Conservation (phyloP, 2,797 vertebrate species). For the Lycodopsis pacificus region DNA sequence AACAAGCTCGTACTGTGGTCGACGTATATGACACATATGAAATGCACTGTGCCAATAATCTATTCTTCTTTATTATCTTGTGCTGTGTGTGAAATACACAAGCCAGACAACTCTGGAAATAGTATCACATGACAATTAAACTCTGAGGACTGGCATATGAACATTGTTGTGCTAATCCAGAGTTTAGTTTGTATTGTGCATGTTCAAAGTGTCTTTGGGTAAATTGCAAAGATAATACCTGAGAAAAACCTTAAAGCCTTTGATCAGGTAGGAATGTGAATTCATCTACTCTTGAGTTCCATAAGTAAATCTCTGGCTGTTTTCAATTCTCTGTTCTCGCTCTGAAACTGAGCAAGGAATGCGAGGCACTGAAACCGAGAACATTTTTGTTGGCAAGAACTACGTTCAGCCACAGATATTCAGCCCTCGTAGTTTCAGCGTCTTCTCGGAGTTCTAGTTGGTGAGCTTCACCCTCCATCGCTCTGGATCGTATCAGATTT, state of each 20-base stretch:
- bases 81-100: neutral
- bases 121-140: neutral
- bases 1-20: neutral
- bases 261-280: slow-evolving; percentile 48
- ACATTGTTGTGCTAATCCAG: neutral
- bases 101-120: neutral
- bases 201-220: neutral
- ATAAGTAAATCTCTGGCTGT: slow-evolving; percentile 67
- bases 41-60: neutral
- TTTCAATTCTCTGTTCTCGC: slow-evolving; percentile 72
- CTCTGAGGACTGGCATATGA: neutral
- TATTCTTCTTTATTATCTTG: neutral
- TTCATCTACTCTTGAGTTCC: slow-evolving; percentile 62
- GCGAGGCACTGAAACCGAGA: slow-evolving; percentile 61
- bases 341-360: slow-evolving; percentile 59
- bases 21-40: neutral
- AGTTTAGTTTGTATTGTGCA: neutral
- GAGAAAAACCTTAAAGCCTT: slow-evolving; percentile 25
- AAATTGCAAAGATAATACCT: slow-evolving; percentile 27
- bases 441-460: slow-evolving; percentile 32
- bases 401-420: slow-evolving; percentile 69
- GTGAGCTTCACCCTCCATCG: slow-evolving; percentile 34
- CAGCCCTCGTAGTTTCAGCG: slow-evolving; percentile 37
- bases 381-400: slow-evolving; percentile 73
- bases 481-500: slow-evolving; percentile 34